Evolutionary conservation across 92 coral and sea anemone species (phyloP).

Genomic region (Bergia sp.): DNA sequence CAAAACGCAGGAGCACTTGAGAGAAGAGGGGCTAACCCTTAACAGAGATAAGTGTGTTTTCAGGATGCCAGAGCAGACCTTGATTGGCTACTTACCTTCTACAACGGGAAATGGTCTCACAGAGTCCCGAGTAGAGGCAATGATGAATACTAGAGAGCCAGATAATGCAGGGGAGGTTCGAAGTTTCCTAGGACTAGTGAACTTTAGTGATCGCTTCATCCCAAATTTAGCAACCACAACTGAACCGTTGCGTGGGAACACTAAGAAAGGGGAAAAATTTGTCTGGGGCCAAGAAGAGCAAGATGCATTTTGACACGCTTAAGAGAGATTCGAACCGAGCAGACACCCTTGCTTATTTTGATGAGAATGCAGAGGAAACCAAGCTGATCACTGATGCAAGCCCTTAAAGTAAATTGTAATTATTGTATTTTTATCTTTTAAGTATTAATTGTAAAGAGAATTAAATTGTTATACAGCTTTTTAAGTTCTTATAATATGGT

Average conservation of each 20-base stretch:
- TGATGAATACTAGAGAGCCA: constrained; percentile 38
- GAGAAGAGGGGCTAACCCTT: too few species aligned
- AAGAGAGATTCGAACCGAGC: constrained; percentile 48
- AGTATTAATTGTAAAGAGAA: too few species aligned
- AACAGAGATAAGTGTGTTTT: constrained; percentile 13
- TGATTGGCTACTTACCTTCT: constrained; percentile 42
- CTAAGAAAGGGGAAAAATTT: constrained; percentile 37
- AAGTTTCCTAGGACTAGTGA: constrained; percentile 48
- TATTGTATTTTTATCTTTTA: too few species aligned
- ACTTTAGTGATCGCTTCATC: constrained; percentile 46
- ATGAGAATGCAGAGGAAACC: constrained; percentile 21
- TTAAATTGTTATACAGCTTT: too few species aligned
- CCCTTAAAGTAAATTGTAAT: too few species aligned
- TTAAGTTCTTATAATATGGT: too few species aligned
- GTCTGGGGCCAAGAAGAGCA: constrained; percentile 44
- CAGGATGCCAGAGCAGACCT: constrained; percentile 29
- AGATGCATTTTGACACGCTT: constrained; percentile 45
- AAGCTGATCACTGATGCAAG: too few species aligned
- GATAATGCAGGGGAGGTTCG: constrained; percentile 45
- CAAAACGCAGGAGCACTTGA: not conserved
- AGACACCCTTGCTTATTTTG: constrained; percentile 52
- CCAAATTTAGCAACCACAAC: constrained; percentile 57
- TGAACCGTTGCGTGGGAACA: constrained; percentile 52
- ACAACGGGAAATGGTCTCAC: constrained; percentile 37
- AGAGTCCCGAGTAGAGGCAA: constrained; percentile 43